phyloP scores from a whole-genome alignment of 2,888 invertebrate species.

The Drosophila quinaria region DNA sequence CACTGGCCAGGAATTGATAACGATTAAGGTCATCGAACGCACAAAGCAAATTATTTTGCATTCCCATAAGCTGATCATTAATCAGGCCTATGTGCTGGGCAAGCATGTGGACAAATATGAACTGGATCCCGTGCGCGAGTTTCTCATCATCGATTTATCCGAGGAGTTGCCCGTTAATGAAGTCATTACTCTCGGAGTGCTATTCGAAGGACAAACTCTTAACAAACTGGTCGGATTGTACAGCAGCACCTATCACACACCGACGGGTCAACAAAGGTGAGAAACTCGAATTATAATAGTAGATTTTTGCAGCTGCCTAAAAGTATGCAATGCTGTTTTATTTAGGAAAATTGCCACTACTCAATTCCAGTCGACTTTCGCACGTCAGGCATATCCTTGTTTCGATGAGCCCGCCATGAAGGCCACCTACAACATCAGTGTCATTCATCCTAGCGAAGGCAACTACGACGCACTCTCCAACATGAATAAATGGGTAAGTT shows the following conservation, averaged over 20 bases:
- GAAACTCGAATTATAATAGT: conserved; percentile 22
- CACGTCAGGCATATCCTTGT: conserved; percentile 97
- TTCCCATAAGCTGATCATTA: conserved; percentile 87
- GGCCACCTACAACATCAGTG: conserved; percentile 91
- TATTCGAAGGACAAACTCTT: conserved; percentile 89
- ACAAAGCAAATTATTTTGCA: conserved; percentile 88
- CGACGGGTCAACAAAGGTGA: conserved; percentile 85
- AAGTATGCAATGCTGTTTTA: conserved; percentile 43
- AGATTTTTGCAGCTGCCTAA: conserved; percentile 24
- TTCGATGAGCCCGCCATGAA: conserved; percentile 97
- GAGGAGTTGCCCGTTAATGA: conserved; percentile 70
- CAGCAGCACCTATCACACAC: conserved; percentile 88
- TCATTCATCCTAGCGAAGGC: conserved; percentile 89
- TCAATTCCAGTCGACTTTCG: conserved; percentile 97
- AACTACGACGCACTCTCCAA: conserved; percentile 93
- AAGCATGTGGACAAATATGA: conserved; percentile 42
- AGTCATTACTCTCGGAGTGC: conserved; percentile 87
- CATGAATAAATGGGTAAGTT: conserved; percentile 55
- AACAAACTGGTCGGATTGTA: conserved; percentile 91
- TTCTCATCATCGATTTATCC: conserved; percentile 74
- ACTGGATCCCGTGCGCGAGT: conserved; percentile 66
- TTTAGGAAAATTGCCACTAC: conserved; percentile 92
- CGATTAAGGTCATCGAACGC: conserved; percentile 84
- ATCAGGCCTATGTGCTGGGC: conserved; percentile 46
- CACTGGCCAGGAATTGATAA: conserved; percentile 87